phyloP scores from a whole-genome alignment of 2,888 invertebrate species.

The Hirudinaria manillensis region DNA sequence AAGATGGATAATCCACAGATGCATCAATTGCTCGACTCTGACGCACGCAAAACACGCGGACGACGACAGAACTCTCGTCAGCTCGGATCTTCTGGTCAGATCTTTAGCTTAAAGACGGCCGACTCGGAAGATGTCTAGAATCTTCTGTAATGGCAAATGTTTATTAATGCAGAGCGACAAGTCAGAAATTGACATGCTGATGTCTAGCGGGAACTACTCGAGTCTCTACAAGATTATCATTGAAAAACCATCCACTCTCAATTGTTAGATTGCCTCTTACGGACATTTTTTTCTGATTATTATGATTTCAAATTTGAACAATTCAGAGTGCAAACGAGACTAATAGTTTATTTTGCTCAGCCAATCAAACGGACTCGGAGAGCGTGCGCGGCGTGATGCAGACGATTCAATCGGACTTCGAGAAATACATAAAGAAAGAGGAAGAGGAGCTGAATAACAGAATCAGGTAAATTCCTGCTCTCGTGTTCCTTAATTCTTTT shows the following conservation, averaged over 20 bases:
- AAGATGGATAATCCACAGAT: slow-evolving; percentile 10
- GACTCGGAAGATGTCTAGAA: background rate
- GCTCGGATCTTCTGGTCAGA: slow-evolving; percentile 9
- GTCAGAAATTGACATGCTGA: background rate
- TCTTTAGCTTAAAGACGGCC: background rate
- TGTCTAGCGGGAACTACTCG: background rate
- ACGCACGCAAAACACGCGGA: slow-evolving; percentile 15
- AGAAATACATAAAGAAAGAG: slow-evolving; percentile 13
- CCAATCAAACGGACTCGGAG: background rate
- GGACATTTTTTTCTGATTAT: background rate
- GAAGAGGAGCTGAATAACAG: slow-evolving; percentile 10
- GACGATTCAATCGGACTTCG: slow-evolving; percentile 11
- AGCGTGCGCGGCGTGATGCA: slow-evolving; percentile 9
- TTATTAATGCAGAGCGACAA: slow-evolving; percentile 9
- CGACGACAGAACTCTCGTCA: slow-evolving; percentile 8
- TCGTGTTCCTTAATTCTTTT: background rate
- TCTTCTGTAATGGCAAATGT: background rate
- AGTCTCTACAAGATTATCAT: slow-evolving; percentile 13
- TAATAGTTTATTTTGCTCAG: slow-evolving; percentile 10
- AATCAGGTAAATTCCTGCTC: background rate
- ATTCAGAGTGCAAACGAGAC: background rate
- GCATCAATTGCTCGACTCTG: slow-evolving; percentile 9
- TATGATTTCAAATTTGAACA: background rate
- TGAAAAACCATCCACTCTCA: slow-evolving; percentile 10
- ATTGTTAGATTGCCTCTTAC: background rate